A percentile compares a stretch with the other conserved stretches of the same genome.
Conservation (phyloP, 2,113 vertebrate genomes). For the Ramphastos sulfuratus region DNA sequence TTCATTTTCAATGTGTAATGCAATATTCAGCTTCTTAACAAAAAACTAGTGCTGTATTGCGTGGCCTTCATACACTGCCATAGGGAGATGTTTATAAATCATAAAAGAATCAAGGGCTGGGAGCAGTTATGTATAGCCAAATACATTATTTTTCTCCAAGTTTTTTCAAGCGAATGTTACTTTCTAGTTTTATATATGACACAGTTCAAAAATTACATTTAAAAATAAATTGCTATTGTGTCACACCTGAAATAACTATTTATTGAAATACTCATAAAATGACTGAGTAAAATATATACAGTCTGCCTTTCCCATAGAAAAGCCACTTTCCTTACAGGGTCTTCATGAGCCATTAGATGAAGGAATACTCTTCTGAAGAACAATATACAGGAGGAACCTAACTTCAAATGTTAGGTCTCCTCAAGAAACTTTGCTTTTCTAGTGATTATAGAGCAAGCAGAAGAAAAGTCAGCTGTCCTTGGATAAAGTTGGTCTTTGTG, state of each 20-base stretch:
- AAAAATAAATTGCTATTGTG: background rate
- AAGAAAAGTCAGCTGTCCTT: background rate
- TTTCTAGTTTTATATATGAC: background rate
- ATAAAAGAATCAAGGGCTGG: background rate
- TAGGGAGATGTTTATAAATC: constrained; percentile 42
- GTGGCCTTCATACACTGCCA: constrained; percentile 15
- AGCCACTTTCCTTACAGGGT: background rate
- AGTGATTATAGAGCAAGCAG: background rate
- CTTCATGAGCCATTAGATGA: background rate
- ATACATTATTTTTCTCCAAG: background rate
- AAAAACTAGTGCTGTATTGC: constrained; percentile 25
- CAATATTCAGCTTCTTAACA: background rate
- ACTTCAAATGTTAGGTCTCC: background rate
- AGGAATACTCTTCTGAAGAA: background rate
- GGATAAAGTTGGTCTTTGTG: background rate
- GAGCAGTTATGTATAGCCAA: background rate
- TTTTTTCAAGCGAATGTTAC: background rate
- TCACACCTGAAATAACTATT: background rate
- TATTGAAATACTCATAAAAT: background rate
- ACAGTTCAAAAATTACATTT: background rate
- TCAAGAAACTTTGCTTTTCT: background rate
- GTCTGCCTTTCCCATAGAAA: background rate
- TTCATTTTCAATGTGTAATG: background rate
- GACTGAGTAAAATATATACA: background rate
- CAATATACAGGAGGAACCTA: background rate